Evolutionary conservation across 1,140 invertebrate species (phyloP).

Genomic region (Ceratina australensis): DNA sequence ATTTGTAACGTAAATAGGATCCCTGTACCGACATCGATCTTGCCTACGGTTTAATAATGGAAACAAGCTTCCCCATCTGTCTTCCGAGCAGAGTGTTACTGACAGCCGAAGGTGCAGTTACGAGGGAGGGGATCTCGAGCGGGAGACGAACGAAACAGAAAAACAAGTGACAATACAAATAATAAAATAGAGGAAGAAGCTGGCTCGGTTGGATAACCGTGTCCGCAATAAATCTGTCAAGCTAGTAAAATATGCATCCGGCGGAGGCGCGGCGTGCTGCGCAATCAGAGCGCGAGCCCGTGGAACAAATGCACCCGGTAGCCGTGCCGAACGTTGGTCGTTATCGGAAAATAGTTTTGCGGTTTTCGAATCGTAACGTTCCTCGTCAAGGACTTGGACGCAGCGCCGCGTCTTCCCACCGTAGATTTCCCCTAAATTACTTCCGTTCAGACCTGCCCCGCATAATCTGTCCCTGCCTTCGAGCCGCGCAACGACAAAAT

Average conservation of each 20-base stretch:
- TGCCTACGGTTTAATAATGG: slow-evolving; percentile 45
- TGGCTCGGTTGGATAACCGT: slow-evolving; percentile 61
- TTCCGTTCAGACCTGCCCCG: background rate
- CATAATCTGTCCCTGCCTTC: too few species aligned
- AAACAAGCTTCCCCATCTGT: slow-evolving; percentile 18
- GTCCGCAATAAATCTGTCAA: slow-evolving; percentile 71
- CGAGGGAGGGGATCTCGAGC: slow-evolving; percentile 1
- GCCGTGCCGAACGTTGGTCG: slow-evolving; percentile 62
- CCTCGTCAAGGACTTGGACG: slow-evolving; percentile 19
- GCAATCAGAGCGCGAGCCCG: slow-evolving; percentile 68
- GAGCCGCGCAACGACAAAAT: too few species aligned
- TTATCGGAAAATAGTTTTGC: slow-evolving; percentile 74
- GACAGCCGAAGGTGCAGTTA: slow-evolving; percentile 37
- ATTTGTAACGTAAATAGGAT: background rate
- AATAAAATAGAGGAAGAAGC: slow-evolving; percentile 66
- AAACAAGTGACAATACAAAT: slow-evolving; percentile 58
- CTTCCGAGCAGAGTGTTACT: slow-evolving; percentile 25
- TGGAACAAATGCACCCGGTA: slow-evolving; percentile 69
- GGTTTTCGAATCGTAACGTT: slow-evolving; percentile 52
- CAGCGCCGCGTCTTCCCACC: slow-evolving; percentile 22
- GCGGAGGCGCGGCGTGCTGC: slow-evolving; percentile 48
- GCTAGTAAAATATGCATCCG: slow-evolving; percentile 72
- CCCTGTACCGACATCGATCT: slow-evolving; percentile 1
- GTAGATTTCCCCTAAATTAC: slow-evolving; percentile 39
- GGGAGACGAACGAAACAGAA: slow-evolving; percentile 54